Conservation (phyloP, 2,113 vertebrate species). For the Tachysurus fulvidraco region DNA sequence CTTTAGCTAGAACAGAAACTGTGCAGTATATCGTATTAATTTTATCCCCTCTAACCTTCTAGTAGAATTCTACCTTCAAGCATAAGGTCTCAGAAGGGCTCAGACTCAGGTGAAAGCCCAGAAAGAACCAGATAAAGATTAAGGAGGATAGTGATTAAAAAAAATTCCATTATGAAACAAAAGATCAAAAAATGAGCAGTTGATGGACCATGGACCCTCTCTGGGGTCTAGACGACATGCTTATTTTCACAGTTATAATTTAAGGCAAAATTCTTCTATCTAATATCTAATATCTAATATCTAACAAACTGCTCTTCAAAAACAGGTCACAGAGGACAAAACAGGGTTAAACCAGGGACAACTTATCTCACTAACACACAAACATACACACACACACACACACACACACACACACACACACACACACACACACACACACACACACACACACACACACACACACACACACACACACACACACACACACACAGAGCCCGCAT, state of each 20-base stretch:
- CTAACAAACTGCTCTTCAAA: neutral
- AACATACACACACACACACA: neutral
- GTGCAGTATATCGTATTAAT: no score
- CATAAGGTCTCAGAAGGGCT: neutral
- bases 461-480: no score
- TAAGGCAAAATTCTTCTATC: neutral
- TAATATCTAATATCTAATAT: neutral
- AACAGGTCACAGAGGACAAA: neutral
- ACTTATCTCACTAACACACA: neutral
- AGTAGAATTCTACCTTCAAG: neutral
- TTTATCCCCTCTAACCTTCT: neutral
- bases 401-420: no score
- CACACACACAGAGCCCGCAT: neutral
- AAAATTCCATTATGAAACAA: no score
- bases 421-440: no score
- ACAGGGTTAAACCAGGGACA: neutral
- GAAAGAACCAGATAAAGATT: neutral
- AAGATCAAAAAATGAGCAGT: no score
- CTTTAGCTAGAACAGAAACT: neutral
- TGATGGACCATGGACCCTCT: no score
- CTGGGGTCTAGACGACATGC: neutral
- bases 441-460: neutral
- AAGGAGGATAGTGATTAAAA: no score
- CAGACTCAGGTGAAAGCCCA: neutral
- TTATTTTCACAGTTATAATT: neutral